A percentile compares a stretch with the other conserved stretches of the same genome.
Evolutionary conservation across 1,140 invertebrate species (phyloP).

Genomic region (Archegozetes longisetosus): DNA sequence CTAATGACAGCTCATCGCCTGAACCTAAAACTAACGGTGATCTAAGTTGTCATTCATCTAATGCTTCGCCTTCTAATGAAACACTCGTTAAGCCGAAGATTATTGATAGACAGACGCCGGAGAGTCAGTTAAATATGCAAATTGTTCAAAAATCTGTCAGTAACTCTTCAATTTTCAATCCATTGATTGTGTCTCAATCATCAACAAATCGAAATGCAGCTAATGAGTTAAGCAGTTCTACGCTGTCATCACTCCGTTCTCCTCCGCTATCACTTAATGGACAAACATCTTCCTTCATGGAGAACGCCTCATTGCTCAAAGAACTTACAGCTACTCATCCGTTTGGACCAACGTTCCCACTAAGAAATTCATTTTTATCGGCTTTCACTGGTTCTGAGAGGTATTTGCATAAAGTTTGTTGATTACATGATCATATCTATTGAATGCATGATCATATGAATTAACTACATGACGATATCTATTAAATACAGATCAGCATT

Average conservation of each 20-base stretch:
- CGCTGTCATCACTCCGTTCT: not conserved
- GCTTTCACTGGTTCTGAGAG: not conserved
- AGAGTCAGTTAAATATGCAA: not conserved
- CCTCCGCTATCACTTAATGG: not conserved
- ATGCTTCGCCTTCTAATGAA: not conserved
- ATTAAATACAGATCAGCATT: slow-evolving; percentile 1
- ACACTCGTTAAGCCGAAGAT: not conserved
- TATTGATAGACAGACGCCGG: not conserved
- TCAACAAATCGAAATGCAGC: not conserved
- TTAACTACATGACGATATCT: too few relatives aligned
- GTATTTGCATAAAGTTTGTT: not conserved
- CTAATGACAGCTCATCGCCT: slow-evolving; percentile 7
- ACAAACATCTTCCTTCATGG: not conserved
- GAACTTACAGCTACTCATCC: not conserved
- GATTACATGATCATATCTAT: too few relatives aligned
- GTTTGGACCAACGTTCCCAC: not conserved
- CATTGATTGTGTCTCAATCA: not conserved
- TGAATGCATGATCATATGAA: too few relatives aligned
- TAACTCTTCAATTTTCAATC: not conserved
- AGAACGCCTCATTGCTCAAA: not conserved
- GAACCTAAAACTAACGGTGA: not conserved
- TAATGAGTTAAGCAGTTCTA: not conserved
- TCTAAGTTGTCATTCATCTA: not conserved
- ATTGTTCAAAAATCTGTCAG: not conserved
- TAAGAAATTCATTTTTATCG: not conserved